Evolutionary conservation across 30 jellyfish, hydroid and myxozoan genomes (phyloP), one percentile per base, ranked within the genome.

Genomic region (Pseudorhiza aurosa): DNA sequence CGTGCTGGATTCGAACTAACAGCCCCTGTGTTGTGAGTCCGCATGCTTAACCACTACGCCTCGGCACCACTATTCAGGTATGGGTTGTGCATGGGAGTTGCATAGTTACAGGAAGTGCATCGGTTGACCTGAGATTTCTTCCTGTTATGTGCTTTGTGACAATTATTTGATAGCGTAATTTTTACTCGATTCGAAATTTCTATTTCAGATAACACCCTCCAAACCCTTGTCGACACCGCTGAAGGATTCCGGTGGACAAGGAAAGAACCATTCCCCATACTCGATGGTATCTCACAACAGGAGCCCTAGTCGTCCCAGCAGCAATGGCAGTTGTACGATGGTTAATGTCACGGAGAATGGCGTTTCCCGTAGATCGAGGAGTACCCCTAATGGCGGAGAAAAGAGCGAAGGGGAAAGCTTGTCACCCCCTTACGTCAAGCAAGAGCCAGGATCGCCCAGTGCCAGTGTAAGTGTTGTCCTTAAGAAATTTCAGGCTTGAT

Each of bases 301-400:
- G 75, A 65, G 77, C 84, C 81, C 91, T 4, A 47, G 73, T 28
- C 32, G 91, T 53, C 91, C 91, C 8, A 64, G 84, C 46, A 80
- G 91, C 35, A 58, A 58, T 44, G 91, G 69, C 40, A 80, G 84
- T 69, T 64, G 82, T 53, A 62, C 82, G 39, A 32, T 65, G 70
- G 91, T 65, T 7, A 22, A 51, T 32, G 63, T 65, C 15, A 33
- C 55, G 14, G 59, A 27, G 19, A 73, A 73, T 29, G 86, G 86
- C 40, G 60, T 27, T 7, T 4, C 64, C 5, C 51, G 35, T 24
- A 73, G 28, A 17, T 47, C 60, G 39, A 27, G 45, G 12, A 21
- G 64, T 14, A 31, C 74, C 27, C 59, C 74, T 1, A 33, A 29
- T 33, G 30, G 25, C 29, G 68, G 8, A 42, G 86, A 55, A 21